phyloP scores from a whole-genome alignment of 2,113 vertebrate genomes.

The Maccullochella peelii region DNA sequence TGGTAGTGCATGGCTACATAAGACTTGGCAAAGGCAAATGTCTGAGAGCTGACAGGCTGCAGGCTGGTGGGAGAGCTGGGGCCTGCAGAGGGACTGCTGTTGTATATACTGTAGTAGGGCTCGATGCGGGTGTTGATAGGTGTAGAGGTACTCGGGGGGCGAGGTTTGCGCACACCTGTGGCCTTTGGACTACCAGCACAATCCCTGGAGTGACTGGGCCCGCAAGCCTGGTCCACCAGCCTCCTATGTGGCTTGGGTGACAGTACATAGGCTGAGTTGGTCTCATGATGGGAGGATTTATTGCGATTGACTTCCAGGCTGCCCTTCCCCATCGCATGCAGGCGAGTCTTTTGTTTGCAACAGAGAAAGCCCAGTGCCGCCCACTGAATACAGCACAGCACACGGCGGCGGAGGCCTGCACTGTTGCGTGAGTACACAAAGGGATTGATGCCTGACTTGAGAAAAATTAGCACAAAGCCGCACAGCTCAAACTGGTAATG shows the following conservation, averaged over 20 bases:
- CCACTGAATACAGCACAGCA: constrained; percentile 91
- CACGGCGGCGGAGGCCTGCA: constrained; percentile 90
- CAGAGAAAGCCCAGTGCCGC: constrained; percentile 88
- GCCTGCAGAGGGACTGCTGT: constrained; percentile 90
- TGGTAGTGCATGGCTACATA: constrained; percentile 92
- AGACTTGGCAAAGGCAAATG: constrained; percentile 89
- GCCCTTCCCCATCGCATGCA: constrained; percentile 93
- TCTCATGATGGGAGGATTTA: constrained; percentile 97
- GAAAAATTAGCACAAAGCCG: constrained; percentile 94
- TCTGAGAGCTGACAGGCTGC: constrained; percentile 86
- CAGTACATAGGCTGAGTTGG: constrained; percentile 94
- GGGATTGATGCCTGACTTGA: constrained; percentile 96
- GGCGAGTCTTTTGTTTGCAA: constrained; percentile 93
- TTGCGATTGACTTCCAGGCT: constrained; percentile 95
- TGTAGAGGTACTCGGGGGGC: constrained; percentile 91
- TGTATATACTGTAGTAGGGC: constrained; percentile 97
- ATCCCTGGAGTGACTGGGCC: constrained; percentile 92
- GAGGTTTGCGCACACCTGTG: constrained; percentile 85
- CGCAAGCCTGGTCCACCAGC: constrained; percentile 93
- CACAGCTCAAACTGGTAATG: constrained; percentile 96
- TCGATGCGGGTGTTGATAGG: constrained; percentile 96
- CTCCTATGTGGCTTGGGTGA: constrained; percentile 94
- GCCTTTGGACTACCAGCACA: constrained; percentile 87
- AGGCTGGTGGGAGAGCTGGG: constrained; percentile 87
- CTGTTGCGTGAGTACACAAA: constrained; percentile 98